These are phyloP conservation scores for Cryptotis parvus DNA, from an alignment of 2,113 vertebrate genomes.

Conservation along the genomic window DNA sequence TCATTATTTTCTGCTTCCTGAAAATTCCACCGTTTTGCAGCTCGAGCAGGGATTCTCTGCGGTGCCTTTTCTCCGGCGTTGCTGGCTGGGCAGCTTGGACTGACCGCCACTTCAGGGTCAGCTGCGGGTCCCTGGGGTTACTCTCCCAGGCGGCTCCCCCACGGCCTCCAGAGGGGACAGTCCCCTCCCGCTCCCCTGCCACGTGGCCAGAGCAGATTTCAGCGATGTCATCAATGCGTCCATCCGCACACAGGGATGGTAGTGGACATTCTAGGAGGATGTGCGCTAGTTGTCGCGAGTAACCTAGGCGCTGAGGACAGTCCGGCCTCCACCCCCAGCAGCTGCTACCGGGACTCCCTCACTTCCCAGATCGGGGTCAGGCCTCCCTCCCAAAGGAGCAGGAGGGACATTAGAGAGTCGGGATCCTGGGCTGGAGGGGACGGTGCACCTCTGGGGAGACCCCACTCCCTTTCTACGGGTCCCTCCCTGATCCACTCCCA, in stretches of 20 bases:
- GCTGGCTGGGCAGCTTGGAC: background rate
- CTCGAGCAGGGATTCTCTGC: conserved; percentile 6
- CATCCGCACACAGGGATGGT: background rate
- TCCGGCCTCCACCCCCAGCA: background rate
- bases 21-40: conserved; percentile 49
- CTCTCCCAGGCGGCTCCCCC: too few relatives aligned
- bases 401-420: too few relatives aligned
- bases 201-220: background rate
- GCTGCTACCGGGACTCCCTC: background rate
- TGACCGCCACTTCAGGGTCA: background rate
- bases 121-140: background rate
- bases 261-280: background rate
- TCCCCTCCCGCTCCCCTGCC: background rate
- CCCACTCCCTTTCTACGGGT: background rate
- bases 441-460: fast-evolving
- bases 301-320: background rate
- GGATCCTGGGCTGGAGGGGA: background rate
- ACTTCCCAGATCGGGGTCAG: background rate
- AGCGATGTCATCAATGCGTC: background rate
- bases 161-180: too few relatives aligned
- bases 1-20: conserved; percentile 69
- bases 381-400: too few relatives aligned
- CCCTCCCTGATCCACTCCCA: too few relatives aligned
- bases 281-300: background rate
- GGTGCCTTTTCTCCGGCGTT: background rate